Evolutionary conservation across 2,888 invertebrate species (phyloP), one percentile per base, ranked within the genome.

Genomic region (Chaetogeoica ovagalla): DNA sequence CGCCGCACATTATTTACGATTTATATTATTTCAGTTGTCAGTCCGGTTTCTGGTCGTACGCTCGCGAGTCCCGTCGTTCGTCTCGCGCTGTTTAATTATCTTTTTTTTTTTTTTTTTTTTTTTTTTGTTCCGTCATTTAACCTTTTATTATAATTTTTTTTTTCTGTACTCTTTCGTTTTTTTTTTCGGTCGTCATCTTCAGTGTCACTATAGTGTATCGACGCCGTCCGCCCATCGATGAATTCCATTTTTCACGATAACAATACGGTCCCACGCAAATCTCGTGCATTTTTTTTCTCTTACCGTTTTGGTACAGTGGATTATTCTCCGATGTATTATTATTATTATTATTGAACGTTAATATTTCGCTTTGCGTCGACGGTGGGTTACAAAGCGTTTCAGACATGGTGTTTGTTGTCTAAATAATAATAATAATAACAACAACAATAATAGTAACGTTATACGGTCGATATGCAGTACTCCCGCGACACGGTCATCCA

Each of bases 401-500:
- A 11, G 39, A 39, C 65, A 39, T n/a, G 11, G 11, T 37, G 37
- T n/a, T 55, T 11, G 57, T 43, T 11, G 57, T 13, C 13, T 70
- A 6, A 57, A 37, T 15, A 68, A 17, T 59, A 57, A 30, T 30
- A 30, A 30, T 30, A 30, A 30, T 30, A 30, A 30, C 4, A 30
- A 30, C 4, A 30, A 30, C 4, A 30, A 30, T 30, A 30, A 30
- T 30, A 30, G 30, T 30, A 30, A 30, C 30, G 30, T 30, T 30
- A n/a, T n/a, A n/a, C 2, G 48, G 19, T 55, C 39, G 23, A 23
- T 39, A 83, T 83, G 83, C 82, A 82, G 76, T 37, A 81, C 48
- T 71, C 81, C 23, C 70, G 84, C 60, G 95, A 96, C 88, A 94
- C 95, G 84, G 90, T 96, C 85, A 95, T 96, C 88, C 96, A 97